These are phyloP conservation scores for Eumacrocentrus americanus DNA, from an alignment of 2,888 invertebrate genomes.

Conservation along the genomic window DNA sequence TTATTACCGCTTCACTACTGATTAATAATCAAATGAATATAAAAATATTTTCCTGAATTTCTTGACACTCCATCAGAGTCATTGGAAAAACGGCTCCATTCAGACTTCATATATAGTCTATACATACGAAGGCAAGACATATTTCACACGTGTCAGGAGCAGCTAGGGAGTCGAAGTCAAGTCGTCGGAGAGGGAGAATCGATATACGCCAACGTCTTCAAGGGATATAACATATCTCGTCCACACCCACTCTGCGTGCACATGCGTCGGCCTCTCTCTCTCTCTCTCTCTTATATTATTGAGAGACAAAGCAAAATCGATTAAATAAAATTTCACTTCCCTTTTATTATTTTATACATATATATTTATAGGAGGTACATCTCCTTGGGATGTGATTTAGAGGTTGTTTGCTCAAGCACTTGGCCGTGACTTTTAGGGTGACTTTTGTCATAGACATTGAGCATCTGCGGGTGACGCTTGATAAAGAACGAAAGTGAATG, in stretches of 20 bases:
- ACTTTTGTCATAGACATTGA: too few species aligned
- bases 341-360: background rate
- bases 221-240: conserved; percentile 20
- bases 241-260: conserved; percentile 27
- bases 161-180: conserved; percentile 17
- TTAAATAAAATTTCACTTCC: conserved; percentile 1
- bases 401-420: conserved; percentile 10
- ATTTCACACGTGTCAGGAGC: conserved; percentile 37
- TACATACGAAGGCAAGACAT: conserved; percentile 25
- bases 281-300: too few species aligned
- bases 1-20: too few species aligned
- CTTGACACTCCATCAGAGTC: too few species aligned
- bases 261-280: conserved; percentile 14
- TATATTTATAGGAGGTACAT: too few species aligned
- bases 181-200: conserved; percentile 28
- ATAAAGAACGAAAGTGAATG: background rate
- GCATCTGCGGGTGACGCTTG: too few species aligned
- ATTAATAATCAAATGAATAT: too few species aligned
- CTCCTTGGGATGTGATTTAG: conserved; percentile 2
- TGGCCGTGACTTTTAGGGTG: too few species aligned
- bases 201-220: conserved; percentile 34
- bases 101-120: too few species aligned
- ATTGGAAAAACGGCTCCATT: background rate
- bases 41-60: too few species aligned
- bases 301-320: conserved; percentile 3